Base-by-base conservation (phyloP, 2,797 vertebrate species). In the Phaenicophaeus curvirostris region DNA sequence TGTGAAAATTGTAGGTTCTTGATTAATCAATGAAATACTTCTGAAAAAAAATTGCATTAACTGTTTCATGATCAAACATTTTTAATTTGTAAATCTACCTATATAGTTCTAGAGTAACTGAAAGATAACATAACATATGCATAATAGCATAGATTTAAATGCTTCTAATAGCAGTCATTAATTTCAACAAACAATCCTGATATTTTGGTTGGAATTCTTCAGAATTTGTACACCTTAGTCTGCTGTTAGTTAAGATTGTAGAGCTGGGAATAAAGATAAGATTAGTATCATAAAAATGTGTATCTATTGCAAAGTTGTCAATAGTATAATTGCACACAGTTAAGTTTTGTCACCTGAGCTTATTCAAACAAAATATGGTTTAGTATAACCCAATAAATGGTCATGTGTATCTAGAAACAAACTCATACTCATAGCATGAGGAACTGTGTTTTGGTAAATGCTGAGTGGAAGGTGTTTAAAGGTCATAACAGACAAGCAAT, bases 1-100 rank as follows among this genome's bases (percentile, higher is more conserved):
- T 76, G n/a, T 71, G 62, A 69, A 91, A 95, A 92, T 42, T 83
- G 12, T 44, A 83, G 46, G 54, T 72, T 93, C 65, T 89, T 85
- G 31, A 85, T 87, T 87, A 80, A 83, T 50, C 78, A 89, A 77
- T 72, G 18, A 85, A 94, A 80, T 77, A 58, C 4, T 67, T 87
- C 61, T 72, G 53, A 71, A 80, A 87, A 72, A 33, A 80, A 55
- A 9, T 11, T 48, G 0, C 35, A 48, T 82, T 62, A 87, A 87
- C 76, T 74, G 28, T 85, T 87, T 87, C 59, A 71, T 54, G 57
- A 83, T 71, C 28, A 65, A 50, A 25, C 4, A 53, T 12, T 15
- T 75, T 87, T 84, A 28, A 50, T 78, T 87, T 89, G 12, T 39
- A 62, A 63, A 85, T 62, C 33, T 27, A 84, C 28, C 7, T 67